phyloP scores from a whole-genome alignment of 2,113 vertebrate species.

The Plotosus lineatus region DNA sequence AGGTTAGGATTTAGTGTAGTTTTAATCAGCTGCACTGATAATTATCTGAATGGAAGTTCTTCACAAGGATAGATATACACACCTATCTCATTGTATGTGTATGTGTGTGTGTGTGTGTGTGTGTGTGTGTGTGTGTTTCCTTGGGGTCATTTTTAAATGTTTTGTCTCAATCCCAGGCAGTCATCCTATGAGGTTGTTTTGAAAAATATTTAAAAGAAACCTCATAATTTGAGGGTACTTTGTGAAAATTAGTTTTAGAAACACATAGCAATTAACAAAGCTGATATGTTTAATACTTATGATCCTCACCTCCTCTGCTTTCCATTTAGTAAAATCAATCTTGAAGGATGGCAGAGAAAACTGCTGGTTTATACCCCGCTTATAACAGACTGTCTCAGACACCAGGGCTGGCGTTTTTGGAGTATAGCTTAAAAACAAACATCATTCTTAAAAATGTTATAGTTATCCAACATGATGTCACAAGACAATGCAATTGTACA shows the following conservation, averaged over 20 bases:
- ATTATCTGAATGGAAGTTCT: too few species aligned
- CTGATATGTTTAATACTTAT: background rate
- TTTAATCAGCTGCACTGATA: too few species aligned
- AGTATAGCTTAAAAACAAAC: constrained; percentile 79
- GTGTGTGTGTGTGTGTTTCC: background rate
- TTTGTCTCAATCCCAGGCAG: background rate
- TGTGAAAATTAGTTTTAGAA: constrained; percentile 11
- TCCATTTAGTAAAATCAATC: constrained; percentile 96
- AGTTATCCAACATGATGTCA: background rate
- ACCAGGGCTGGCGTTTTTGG: constrained; percentile 84
- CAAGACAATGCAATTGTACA: background rate
- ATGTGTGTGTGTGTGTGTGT: background rate
- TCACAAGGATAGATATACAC: too few species aligned
- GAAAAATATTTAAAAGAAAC: background rate
- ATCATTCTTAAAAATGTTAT: background rate
- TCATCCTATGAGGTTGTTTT: constrained; percentile 2
- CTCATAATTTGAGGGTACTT: background rate
- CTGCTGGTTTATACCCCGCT: constrained; percentile 94
- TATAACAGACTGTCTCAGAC: constrained; percentile 95
- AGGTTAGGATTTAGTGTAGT: too few species aligned
- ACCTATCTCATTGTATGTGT: too few species aligned
- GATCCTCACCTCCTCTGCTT: constrained; percentile 89
- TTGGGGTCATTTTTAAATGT: background rate
- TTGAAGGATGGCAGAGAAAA: constrained; percentile 96
- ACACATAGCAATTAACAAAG: background rate